Evolutionary conservation across 2,113 vertebrate species (phyloP), one percentile per base, ranked within the genome.

Genomic region (Oreocharis arfaki): DNA sequence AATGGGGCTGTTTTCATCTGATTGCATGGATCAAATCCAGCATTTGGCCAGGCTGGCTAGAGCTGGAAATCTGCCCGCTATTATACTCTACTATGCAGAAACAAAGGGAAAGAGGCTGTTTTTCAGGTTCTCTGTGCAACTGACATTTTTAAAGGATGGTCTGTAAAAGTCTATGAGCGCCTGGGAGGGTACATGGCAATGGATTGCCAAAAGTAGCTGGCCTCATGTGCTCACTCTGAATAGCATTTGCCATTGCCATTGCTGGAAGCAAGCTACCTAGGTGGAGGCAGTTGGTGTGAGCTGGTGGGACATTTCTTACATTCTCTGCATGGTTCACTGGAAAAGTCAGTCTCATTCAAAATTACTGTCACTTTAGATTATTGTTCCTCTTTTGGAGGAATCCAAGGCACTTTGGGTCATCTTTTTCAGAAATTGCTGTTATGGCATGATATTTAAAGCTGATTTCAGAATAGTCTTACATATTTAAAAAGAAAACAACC

Each of bases 371-470:
- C 35, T 92, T 81, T 16, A n/a, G 46, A 93, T 96, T 95, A 64
- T 83, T 97, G 32, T 94, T 89, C 41, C 33, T 63, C 55, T 60
- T 79, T 89, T 74, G 70, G 76, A 90, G 71, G 84, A 81, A 91
- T 73, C 67, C 77, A 86, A 90, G 56, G 91, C 63, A 91, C 64
- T 94, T 90, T n/a, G 68, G 73, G 63, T 89, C 87, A 83, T 91
- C 74, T 95, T 50, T 47, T 96, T 92, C 65, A 93, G 89, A 93
- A 96, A 91, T 49, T 80, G 52, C 81, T 95, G 44, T 87, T 57
- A 46, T n/a, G 86, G 90, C 73, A 67, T 94, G 92, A 90, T 95
- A 95, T 97, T 97, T 97, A 95, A 97, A 96, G 57, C 5, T 55
- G 68, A 94, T 94, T 91, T 94, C 78, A 81, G 90, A 94, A 94